A percentile compares a stretch with the other conserved stretches of the same genome.
Evolutionary conservation across 2,797 vertebrate species (phyloP).

Genomic region (Tadarida brasiliensis): DNA sequence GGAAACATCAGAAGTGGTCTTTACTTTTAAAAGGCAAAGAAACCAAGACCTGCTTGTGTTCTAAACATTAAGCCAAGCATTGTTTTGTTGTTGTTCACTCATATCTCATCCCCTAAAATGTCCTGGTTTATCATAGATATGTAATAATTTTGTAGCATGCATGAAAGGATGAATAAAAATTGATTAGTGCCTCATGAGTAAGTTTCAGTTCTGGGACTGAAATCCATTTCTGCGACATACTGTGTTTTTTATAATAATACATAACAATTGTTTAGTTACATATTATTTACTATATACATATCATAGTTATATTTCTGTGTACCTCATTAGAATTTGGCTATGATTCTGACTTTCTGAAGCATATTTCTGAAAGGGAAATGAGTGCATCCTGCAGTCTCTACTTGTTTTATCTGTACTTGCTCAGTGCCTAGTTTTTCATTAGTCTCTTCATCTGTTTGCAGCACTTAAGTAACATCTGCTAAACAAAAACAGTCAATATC

Average conservation of each 20-base stretch:
- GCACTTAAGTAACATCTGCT: constrained; percentile 8
- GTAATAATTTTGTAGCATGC: not conserved
- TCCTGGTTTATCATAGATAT: not conserved
- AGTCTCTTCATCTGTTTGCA: not conserved
- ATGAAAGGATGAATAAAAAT: not conserved
- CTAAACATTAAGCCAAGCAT: not conserved
- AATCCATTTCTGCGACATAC: not conserved
- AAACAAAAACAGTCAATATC: not conserved
- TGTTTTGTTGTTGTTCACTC: not conserved
- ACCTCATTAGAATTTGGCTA: not conserved
- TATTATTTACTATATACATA: not conserved
- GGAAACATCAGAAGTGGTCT: not conserved
- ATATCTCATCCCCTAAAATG: not conserved
- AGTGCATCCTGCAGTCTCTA: not conserved
- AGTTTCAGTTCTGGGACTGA: not conserved
- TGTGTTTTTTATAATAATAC: not conserved
- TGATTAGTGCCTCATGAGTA: not conserved
- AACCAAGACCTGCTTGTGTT: not conserved
- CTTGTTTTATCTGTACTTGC: not conserved
- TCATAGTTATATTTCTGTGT: not conserved
- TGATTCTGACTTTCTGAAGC: not conserved
- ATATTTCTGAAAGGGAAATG: not conserved
- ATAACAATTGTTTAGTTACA: not conserved
- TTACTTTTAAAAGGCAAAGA: not conserved
- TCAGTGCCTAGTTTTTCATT: not conserved